phyloP scores from a whole-genome alignment of 2,888 invertebrate species.

The Zygaena filipendulae region DNA sequence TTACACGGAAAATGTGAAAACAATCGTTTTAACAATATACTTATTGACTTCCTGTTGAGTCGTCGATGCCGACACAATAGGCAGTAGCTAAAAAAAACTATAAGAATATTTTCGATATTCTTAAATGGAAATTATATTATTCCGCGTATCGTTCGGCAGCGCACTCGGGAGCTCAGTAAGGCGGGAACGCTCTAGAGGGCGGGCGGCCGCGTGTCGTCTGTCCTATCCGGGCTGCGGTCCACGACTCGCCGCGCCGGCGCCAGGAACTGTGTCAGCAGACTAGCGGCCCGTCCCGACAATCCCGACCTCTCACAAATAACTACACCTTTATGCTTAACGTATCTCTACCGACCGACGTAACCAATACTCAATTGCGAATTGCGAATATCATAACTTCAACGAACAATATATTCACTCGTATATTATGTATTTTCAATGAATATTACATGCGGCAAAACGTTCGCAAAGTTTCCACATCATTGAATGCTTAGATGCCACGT shows the following conservation, averaged over 20 bases:
- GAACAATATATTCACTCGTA: slow-evolving; percentile 4
- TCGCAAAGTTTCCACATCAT: too few relatives aligned
- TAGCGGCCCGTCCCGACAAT: slow-evolving; percentile 36
- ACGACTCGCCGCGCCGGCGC: slow-evolving; percentile 59
- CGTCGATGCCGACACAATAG: too few relatives aligned
- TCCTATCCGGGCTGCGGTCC: slow-evolving; percentile 54
- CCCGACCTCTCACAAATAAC: slow-evolving; percentile 47
- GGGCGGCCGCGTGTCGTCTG: slow-evolving; percentile 58
- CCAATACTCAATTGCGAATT: background rate
- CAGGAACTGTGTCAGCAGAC: slow-evolving; percentile 59
- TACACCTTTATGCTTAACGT: slow-evolving; percentile 40
- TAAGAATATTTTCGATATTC: too few relatives aligned
- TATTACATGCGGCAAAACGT: too few relatives aligned
- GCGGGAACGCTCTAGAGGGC: slow-evolving; percentile 18
- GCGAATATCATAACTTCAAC: slow-evolving; percentile 4
- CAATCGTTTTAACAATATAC: slow-evolving; percentile 31
- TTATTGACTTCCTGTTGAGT: slow-evolving; percentile 1
- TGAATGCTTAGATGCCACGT: too few relatives aligned
- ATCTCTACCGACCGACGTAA: too few relatives aligned
- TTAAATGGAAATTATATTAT: too few relatives aligned
- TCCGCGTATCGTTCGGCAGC: too few relatives aligned
- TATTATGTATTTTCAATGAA: too few relatives aligned
- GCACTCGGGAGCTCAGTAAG: too few relatives aligned
- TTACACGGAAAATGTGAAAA: too few relatives aligned
- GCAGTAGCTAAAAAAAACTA: too few relatives aligned